Evolutionary conservation across 2,797 vertebrate genomes (phyloP).

Genomic region (Momotus momota): DNA sequence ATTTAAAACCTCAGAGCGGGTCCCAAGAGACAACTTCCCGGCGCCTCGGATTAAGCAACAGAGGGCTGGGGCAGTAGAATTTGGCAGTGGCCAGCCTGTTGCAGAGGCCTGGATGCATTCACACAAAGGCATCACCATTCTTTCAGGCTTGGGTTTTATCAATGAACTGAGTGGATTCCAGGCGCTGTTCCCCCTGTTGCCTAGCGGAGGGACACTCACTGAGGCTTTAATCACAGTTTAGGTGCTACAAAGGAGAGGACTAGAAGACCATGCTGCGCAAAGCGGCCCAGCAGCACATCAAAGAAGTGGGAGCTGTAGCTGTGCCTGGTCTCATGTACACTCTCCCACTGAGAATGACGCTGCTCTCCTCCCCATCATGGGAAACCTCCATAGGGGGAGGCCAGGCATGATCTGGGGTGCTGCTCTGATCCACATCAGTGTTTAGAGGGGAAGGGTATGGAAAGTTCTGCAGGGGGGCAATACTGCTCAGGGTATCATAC

Average conservation of each 20-base stretch:
- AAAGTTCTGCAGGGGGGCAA: neutral
- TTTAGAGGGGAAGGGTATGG: neutral
- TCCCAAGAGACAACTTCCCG: neutral
- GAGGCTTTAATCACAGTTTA: slow-evolving; percentile 67
- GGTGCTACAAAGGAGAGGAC: slow-evolving; percentile 50
- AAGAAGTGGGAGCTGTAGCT: neutral
- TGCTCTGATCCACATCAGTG: neutral
- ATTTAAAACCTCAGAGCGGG: slow-evolving; percentile 18
- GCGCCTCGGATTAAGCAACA: neutral
- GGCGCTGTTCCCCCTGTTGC: slow-evolving; percentile 76
- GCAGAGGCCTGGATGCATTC: slow-evolving; percentile 60
- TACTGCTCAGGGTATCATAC: neutral
- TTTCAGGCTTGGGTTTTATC: slow-evolving; percentile 75
- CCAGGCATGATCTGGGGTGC: rapidly evolving
- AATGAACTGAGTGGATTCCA: slow-evolving; percentile 81
- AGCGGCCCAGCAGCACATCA: slow-evolving; percentile 38
- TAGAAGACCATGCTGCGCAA: neutral
- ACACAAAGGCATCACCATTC: slow-evolving; percentile 76
- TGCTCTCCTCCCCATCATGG: neutral
- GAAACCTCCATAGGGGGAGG: neutral
- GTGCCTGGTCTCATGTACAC: neutral
- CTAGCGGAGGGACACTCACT: slow-evolving; percentile 71
- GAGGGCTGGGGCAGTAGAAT: neutral
- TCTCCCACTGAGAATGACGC: neutral
- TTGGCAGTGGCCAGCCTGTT: slow-evolving; percentile 12